Evolutionary conservation across 2,113 vertebrate species (phyloP).

Genomic region (Polypterus bichir): DNA sequence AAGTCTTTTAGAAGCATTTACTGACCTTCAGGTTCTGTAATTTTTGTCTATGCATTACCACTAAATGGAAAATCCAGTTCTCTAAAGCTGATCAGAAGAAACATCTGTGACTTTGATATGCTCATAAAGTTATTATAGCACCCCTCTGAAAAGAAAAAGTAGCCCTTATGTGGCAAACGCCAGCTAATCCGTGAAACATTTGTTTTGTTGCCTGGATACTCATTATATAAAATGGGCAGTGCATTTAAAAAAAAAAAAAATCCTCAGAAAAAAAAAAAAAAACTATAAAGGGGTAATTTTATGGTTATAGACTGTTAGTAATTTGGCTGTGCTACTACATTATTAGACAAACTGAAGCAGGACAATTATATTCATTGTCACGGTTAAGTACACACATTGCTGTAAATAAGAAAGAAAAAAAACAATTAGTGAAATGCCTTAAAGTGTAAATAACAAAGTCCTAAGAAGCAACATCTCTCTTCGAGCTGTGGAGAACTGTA

Average conservation of each 20-base stretch:
- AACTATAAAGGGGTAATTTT: slow-evolving; percentile 54
- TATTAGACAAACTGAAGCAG: slow-evolving; percentile 44
- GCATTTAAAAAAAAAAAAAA: slow-evolving; percentile 19
- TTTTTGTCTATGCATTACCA: no score
- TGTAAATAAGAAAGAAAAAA: slow-evolving; percentile 22
- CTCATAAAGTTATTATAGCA: slow-evolving; percentile 30
- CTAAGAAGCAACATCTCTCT: no score
- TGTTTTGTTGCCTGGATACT: slow-evolving; percentile 45
- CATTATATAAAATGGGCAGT: slow-evolving; percentile 25
- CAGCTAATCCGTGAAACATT: slow-evolving; percentile 32
- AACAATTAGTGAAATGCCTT: neutral
- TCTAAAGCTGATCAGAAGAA: slow-evolving; percentile 2
- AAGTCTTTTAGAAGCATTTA: no score
- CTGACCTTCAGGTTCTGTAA: no score
- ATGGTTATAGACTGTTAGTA: slow-evolving; percentile 52
- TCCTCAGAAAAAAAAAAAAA: slow-evolving; percentile 37
- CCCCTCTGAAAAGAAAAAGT: slow-evolving; percentile 25
- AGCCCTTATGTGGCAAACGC: neutral
- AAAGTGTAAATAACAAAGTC: no score
- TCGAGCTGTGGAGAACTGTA: no score
- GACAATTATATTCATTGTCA: slow-evolving; percentile 42
- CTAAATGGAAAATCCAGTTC: no score
- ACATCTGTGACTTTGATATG: slow-evolving; percentile 28
- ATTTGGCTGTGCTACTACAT: slow-evolving; percentile 54
- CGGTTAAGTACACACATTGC: slow-evolving; percentile 38